Evolutionary conservation across 2,888 invertebrate genomes (phyloP).

Genomic region (Bugula neritina): DNA sequence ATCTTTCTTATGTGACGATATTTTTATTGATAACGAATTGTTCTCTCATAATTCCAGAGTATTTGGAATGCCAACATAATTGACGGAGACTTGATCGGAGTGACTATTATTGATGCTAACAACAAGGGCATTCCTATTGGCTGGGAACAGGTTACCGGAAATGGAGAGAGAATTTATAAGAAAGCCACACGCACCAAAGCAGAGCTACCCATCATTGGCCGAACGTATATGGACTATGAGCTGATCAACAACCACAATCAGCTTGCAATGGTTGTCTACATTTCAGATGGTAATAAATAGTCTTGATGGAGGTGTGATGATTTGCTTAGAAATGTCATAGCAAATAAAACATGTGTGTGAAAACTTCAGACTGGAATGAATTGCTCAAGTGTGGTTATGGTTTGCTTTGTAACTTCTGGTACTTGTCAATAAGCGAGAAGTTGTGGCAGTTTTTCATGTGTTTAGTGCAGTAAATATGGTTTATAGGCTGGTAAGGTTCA

Average conservation of each 20-base stretch:
- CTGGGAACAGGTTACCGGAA: not conserved
- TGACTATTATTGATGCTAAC: not conserved
- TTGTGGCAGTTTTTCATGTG: too few species aligned
- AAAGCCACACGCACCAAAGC: not conserved
- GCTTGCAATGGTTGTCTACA: constrained; percentile 1
- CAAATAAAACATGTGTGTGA: too few species aligned
- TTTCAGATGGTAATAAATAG: constrained; percentile 19
- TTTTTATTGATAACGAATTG: too few species aligned
- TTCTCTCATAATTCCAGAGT: constrained; percentile 4
- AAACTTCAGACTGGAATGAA: too few species aligned
- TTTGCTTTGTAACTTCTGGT: too few species aligned
- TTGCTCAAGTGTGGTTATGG: too few species aligned
- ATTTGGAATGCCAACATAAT: constrained; percentile 8
- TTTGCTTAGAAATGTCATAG: too few species aligned
- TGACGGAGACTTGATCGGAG: not conserved
- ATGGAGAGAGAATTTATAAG: not conserved
- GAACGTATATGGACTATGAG: not conserved
- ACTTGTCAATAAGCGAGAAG: too few species aligned
- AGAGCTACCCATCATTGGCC: not conserved
- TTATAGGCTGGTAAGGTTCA: too few species aligned
- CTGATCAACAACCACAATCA: not conserved
- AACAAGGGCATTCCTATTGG: constrained; percentile 10
- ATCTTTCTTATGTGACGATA: too few species aligned
- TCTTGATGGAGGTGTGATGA: too few species aligned
- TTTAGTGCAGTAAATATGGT: too few species aligned